Evolutionary conservation across 2,797 vertebrate genomes (phyloP).

Genomic region (Schizopygopsis pylzovi): DNA sequence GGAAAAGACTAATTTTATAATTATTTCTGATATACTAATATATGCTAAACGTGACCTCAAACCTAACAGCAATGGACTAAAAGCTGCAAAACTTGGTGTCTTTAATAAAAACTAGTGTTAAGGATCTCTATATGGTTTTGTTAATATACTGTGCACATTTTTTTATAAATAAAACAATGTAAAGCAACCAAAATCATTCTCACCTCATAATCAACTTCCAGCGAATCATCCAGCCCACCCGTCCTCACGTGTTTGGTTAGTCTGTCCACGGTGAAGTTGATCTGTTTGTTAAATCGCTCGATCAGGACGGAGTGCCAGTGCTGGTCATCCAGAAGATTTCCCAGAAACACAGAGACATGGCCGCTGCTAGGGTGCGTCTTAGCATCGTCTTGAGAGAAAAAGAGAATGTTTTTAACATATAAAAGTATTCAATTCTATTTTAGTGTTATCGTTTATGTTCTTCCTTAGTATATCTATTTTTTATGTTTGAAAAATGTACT

Average conservation of each 20-base stretch:
- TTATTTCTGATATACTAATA: too few relatives aligned
- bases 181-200: slow-evolving; percentile 44
- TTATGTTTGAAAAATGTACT: background rate
- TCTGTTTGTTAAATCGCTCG: slow-evolving; percentile 87
- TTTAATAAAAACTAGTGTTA: background rate
- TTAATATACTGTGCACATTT: background rate
- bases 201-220: slow-evolving; percentile 91
- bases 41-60: background rate
- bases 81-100: background rate
- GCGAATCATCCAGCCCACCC: slow-evolving; percentile 79
- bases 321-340: slow-evolving; percentile 93
- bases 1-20: background rate
- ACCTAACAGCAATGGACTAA: background rate
- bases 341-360: slow-evolving; percentile 76
- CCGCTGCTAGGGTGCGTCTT: slow-evolving; percentile 78
- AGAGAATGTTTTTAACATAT: background rate
- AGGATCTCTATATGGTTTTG: background rate
- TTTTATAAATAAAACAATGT: background rate
- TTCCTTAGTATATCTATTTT: background rate
- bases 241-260: slow-evolving; percentile 84
- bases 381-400: slow-evolving; percentile 76
- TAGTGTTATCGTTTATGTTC: background rate
- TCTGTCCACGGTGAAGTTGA: slow-evolving; percentile 92
- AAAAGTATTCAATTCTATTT: background rate
- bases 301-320: slow-evolving; percentile 93